These are phyloP conservation scores for Theretra japonica DNA, from an alignment of 2,888 invertebrate species.

Conservation along the genomic window DNA sequence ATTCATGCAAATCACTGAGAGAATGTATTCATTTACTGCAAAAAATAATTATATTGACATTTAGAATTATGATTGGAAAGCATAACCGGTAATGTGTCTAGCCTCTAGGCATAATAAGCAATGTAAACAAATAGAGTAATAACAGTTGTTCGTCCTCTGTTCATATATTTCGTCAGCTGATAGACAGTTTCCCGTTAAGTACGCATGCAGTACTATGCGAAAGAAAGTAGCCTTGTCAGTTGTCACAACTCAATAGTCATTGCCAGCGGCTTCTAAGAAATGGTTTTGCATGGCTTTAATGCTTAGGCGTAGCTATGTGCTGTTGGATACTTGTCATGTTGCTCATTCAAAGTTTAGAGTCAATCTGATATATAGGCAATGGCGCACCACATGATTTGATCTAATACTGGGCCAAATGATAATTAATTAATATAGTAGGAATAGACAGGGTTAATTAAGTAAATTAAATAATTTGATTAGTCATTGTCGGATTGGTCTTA, in stretches of 20 bases:
- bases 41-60: not conserved
- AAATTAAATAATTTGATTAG: no score
- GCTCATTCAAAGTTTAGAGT: not conserved
- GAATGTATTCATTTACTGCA: not conserved
- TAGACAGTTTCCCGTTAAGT: constrained; percentile 12
- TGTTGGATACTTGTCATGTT: not conserved
- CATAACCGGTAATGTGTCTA: no score
- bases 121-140: not conserved
- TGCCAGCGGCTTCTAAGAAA: not conserved
- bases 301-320: not conserved
- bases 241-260: not conserved
- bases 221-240: constrained; percentile 13
- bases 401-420: no score
- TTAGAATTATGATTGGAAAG: no score
- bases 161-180: not conserved
- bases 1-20: no score
- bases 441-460: no score
- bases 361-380: not conserved
- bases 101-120: no score
- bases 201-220: not conserved
- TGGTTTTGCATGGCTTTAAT: constrained; percentile 3
- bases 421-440: no score
- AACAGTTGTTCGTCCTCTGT: not conserved
- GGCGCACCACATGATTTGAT: no score
- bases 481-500: no score